Evolutionary conservation across 2,888 invertebrate species (phyloP).

Genomic region (Chrysolina oricalcia): DNA sequence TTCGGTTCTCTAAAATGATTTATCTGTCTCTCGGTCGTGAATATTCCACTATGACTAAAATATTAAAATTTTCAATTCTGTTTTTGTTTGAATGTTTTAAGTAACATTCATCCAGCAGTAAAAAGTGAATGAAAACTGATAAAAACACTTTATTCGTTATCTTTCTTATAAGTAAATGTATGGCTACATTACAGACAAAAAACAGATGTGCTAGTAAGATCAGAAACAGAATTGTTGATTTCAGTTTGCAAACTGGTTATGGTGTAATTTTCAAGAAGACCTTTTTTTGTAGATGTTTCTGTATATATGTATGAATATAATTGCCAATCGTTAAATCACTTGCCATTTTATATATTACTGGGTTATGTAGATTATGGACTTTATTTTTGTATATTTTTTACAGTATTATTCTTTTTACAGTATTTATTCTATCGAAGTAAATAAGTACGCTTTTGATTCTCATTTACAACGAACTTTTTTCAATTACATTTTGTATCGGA

Average conservation of each 20-base stretch:
- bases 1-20: conserved; percentile 19
- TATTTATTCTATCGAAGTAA: conserved; percentile 59
- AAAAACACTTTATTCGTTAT: no score
- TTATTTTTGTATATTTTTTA: conserved; percentile 65
- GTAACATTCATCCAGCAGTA: no score
- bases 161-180: no score
- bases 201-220: not conserved
- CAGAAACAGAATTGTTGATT: not conserved
- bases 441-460: conserved; percentile 58
- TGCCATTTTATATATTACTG: conserved; percentile 61
- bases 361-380: conserved; percentile 55
- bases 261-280: conserved; percentile 31
- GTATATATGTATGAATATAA: conserved; percentile 65
- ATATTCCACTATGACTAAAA: not conserved
- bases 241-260: conserved; percentile 14
- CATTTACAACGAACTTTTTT: conserved; percentile 53
- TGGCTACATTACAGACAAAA: not conserved
- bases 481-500: conserved; percentile 29
- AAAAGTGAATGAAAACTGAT: no score
- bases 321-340: conserved; percentile 62
- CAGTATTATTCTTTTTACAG: conserved; percentile 64
- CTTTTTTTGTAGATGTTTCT: conserved; percentile 63
- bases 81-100: not conserved
- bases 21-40: conserved; percentile 13
- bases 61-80: not conserved